phyloP scores from a whole-genome alignment of 2,888 invertebrate species.

The Unio delphinus region DNA sequence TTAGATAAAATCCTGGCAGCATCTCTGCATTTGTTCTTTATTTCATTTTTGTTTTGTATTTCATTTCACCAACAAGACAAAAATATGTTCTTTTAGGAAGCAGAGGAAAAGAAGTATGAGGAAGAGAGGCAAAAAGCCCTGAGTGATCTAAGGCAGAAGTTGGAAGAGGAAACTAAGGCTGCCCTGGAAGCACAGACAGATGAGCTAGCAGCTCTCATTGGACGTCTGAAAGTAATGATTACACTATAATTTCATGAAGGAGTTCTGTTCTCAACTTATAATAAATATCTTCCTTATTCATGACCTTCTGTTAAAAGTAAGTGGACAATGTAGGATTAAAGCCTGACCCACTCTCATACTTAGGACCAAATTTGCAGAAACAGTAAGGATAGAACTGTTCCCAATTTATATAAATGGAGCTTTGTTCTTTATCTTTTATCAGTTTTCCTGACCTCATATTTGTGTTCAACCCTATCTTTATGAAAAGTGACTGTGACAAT shows the following conservation, averaged over 20 bases:
- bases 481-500: no score
- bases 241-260: neutral
- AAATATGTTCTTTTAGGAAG: conserved; percentile 31
- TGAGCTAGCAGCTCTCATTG: conserved; percentile 62
- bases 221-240: conserved; percentile 56
- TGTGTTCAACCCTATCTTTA: no score
- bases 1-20: no score
- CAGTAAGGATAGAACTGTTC: no score
- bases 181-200: conserved; percentile 60
- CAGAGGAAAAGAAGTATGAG: conserved; percentile 54
- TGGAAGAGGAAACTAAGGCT: conserved; percentile 61
- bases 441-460: no score
- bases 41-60: neutral
- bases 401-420: no score
- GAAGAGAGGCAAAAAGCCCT: conserved; percentile 49
- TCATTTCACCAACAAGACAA: neutral
- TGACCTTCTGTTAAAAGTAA: no score
- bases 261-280: neutral
- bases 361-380: no score
- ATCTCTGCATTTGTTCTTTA: neutral
- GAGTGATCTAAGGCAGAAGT: conserved; percentile 48
- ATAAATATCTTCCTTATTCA: no score
- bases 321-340: no score
- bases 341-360: no score
- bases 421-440: no score